Base-by-base conservation (phyloP, 2,113 vertebrate genomes). In the Anolis sagrei region DNA sequence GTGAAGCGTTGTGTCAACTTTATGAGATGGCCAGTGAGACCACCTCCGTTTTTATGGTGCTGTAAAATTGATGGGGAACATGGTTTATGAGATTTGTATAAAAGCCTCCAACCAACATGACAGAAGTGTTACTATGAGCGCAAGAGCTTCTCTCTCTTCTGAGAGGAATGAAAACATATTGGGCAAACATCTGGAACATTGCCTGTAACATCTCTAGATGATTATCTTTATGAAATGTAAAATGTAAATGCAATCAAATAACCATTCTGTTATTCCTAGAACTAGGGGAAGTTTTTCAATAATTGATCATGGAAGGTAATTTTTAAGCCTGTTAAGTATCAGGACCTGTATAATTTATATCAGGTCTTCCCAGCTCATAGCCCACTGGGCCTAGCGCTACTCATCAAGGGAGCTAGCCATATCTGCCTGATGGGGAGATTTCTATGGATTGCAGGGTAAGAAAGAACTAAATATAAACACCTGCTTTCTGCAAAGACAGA, bases 311-410 rank as follows among this genome's bases (percentile, higher is more conserved):
- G 1, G 44, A 36, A 49, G 64, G 69, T 19, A 85, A 76, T 79
- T 76, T 36, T 82, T 18, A 23, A 70, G 70, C 25, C 1, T 6
- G 10, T 54, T 54, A 54, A 54, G 51, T 54, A 54, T 54, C 32
- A 14, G n/a, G 16, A 21, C 66, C 75, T 86, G 48, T 74, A 32
- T 74, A 48, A 64, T 49, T 2, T 44, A 36, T 23, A 61, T 64
- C 0, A 0, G 58, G 13, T 7, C 32, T 39, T 13, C 0, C 2
- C 9, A 74, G 29, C 64, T 7, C 0, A 14, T 79, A 69, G 62
- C 0, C 18, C 36, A 48, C 14, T 68, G 44, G 36, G 62, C 18
- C 39, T 29, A 44, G 18, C 19, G 19, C 18, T 11, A 5, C 18
- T 58, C 51, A 21, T 13, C 16, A 32, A 34, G 32, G 34, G 32